Percentiles rank a stretch among this genome's conserved stretches.
These are phyloP conservation scores for Griposia aprilina DNA, from an alignment of 2,888 invertebrate genomes.

Conservation along the genomic window DNA sequence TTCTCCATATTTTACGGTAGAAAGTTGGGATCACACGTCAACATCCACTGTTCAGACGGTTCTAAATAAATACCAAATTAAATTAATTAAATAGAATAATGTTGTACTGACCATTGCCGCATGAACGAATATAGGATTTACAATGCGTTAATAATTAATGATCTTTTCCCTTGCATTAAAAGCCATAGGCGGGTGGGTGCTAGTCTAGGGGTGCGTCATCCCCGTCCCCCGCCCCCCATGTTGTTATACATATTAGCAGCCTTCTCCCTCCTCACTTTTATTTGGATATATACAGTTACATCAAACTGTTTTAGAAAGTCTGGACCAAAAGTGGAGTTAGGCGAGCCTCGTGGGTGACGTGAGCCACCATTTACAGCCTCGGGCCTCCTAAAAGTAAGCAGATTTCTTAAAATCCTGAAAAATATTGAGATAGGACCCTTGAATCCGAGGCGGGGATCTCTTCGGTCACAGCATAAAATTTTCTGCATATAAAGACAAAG, in stretches of 20 bases:
- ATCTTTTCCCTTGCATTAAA: background rate
- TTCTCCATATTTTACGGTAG: background rate
- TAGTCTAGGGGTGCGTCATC: background rate
- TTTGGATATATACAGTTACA: background rate
- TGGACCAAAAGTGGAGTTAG: no score
- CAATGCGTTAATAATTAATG: background rate
- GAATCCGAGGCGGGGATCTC: background rate
- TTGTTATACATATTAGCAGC: background rate
- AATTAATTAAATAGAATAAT: background rate
- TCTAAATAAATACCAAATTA: background rate
- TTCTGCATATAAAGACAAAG: no score
- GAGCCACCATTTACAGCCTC: no score
- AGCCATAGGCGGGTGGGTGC: background rate
- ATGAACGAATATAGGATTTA: background rate
- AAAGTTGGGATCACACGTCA: background rate
- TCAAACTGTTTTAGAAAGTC: background rate
- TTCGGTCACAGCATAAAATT: no score
- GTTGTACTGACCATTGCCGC: background rate
- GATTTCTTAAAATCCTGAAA: background rate
- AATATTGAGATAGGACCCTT: background rate
- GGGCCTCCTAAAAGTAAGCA: background rate
- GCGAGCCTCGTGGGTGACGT: no score
- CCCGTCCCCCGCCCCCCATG: background rate
- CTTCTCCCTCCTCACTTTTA: fast-evolving
- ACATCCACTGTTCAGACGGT: background rate